Conservation (phyloP, 92 coral and sea anemone genomes). For the Palythoa grandiflora region DNA sequence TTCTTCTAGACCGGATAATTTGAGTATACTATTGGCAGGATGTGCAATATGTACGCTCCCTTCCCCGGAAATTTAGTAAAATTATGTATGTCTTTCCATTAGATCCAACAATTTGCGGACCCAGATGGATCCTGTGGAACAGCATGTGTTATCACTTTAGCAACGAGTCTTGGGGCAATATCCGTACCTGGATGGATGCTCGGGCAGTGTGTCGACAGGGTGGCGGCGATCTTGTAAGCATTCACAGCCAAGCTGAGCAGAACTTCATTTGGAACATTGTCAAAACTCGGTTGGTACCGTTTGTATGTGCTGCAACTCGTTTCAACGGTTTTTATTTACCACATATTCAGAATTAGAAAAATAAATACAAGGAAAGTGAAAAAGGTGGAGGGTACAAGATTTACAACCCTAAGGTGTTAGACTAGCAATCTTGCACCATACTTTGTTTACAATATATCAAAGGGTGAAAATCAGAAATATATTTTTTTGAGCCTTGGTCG, state of each 20-base stretch:
- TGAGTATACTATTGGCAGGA: no score
- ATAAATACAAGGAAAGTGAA: no score
- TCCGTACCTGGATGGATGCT: conserved; percentile 80
- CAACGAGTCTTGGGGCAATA: conserved; percentile 60
- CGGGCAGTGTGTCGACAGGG: conserved; percentile 69
- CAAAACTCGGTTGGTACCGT: conserved; percentile 32
- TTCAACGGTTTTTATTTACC: no score
- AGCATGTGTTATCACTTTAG: conserved; percentile 86
- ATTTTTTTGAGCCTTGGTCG: no score
- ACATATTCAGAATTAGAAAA: no score
- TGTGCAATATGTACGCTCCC: no score
- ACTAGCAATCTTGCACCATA: no score
- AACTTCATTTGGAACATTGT: conserved; percentile 52
- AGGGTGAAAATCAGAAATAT: no score
- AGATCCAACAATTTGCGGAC: conserved; percentile 85
- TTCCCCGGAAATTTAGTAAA: background rate
- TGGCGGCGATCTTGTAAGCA: conserved; percentile 89
- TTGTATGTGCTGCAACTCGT: background rate
- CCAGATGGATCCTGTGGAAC: conserved; percentile 83
- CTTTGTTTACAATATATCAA: no score
- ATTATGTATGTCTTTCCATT: background rate
- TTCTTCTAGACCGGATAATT: no score
- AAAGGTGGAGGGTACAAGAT: no score
- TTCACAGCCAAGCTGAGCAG: conserved; percentile 83
- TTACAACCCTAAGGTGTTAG: no score